Conservation (phyloP, 2,113 vertebrate species). For the Nesospiza acunhae region DNA sequence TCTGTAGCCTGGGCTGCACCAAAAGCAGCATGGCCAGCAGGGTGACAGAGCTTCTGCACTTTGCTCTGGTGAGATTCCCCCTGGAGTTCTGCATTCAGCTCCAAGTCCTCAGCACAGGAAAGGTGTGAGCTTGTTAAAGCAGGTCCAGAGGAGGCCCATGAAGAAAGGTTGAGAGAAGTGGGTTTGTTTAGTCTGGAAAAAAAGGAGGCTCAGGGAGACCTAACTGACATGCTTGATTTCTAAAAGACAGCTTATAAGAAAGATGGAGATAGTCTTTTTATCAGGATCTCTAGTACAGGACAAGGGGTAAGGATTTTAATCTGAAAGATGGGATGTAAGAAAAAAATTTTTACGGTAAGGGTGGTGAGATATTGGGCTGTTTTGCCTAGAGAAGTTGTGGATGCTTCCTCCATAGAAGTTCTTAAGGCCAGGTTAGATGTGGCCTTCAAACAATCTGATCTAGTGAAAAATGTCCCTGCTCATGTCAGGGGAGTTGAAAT, state of each 20-base stretch:
- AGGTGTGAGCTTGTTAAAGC: background rate
- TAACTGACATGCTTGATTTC: rapidly evolving
- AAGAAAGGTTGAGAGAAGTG: background rate
- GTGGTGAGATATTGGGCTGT: background rate
- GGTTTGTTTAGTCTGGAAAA: background rate
- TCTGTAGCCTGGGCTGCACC: rapidly evolving
- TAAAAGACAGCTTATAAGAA: background rate
- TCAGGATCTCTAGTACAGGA: background rate
- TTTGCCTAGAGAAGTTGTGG: background rate
- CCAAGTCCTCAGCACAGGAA: background rate
- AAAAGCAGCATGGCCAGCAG: background rate
- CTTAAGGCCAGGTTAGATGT: background rate
- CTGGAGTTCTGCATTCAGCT: background rate
- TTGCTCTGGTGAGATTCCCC: background rate
- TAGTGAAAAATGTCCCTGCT: background rate
- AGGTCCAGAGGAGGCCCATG: background rate
- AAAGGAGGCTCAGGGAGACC: background rate
- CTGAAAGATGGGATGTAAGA: background rate
- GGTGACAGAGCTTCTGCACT: rapidly evolving
- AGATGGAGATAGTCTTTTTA: background rate
- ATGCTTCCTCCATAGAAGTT: background rate
- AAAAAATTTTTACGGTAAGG: rapidly evolving
- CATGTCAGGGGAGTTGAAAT: background rate
- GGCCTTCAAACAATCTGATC: background rate
- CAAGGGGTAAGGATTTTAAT: background rate